Evolutionary conservation across 2,888 invertebrate species (phyloP), one percentile per base, ranked within the genome.

Genomic region (Cosmorhoe ocellata): DNA sequence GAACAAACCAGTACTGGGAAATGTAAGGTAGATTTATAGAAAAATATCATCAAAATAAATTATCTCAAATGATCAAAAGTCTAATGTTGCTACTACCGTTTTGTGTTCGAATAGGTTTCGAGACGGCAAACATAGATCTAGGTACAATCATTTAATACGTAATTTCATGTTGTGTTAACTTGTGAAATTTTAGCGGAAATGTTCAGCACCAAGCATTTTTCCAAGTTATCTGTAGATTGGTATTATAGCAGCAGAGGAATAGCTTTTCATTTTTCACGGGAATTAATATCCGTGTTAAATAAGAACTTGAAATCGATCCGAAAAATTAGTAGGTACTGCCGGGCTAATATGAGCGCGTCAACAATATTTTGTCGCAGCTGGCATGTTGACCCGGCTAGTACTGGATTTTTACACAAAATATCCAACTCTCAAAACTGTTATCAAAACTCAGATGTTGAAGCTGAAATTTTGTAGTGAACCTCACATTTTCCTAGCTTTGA

Each of bases 141-240:
- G n/a, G n/a, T n/a, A n/a, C n/a, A n/a, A n/a, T n/a, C n/a, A n/a
- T n/a, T n/a, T n/a, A n/a, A n/a, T 18, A 18, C 65, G 69, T 77
- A 64, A 69, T 77, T 80, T 72, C 69, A 73, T 73, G 69, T 78
- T 78, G 73, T 67, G 78, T 81, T 80, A 81, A 74, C 74, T 74
- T 64, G 63, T 50, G 61, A 64, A 67, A 71, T 63, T 70, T 70
- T 64, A 63, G 63, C 70, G 71, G 70, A 71, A 70, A 74, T 68
- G 76, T 73, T 74, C 67, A 63, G 61, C 69, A 59, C 51, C 33
- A 39, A 58, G 66, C 64, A 50, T 57, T 64, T 67, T 71, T 66
- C 59, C 61, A 50, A 55, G 59, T 55, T 55, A 56, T 51, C 36
- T 61, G 18, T 61, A n/a, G n/a, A 69, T 63, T 69, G 76, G 71